Evolutionary conservation across 2,113 vertebrate genomes (phyloP).

Genomic region (Anser cygnoides): DNA sequence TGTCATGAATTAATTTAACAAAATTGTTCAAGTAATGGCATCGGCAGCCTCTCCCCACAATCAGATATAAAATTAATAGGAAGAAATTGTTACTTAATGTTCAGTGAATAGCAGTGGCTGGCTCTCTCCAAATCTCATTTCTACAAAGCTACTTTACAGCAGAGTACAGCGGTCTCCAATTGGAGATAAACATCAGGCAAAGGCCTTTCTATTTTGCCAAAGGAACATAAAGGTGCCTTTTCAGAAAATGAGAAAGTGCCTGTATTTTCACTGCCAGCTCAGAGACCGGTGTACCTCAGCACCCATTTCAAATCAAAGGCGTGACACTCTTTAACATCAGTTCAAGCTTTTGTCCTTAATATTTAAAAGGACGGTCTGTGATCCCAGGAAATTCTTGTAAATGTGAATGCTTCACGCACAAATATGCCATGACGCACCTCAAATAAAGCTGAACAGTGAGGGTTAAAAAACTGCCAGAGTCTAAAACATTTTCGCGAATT

Average conservation of each 20-base stretch:
- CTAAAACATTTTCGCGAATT: background rate
- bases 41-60: background rate
- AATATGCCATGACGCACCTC: fast-evolving
- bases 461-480: background rate
- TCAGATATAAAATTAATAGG: background rate
- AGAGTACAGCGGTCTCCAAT: background rate
- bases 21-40: background rate
- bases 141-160: background rate
- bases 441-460: background rate
- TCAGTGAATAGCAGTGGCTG: background rate
- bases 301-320: background rate
- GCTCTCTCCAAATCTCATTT: background rate
- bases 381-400: fast-evolving
- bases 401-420: fast-evolving
- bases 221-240: background rate
- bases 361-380: background rate
- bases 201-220: background rate
- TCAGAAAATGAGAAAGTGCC: background rate
- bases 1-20: background rate
- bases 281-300: background rate
- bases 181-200: background rate
- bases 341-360: fast-evolving
- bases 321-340: fast-evolving
- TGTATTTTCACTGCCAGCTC: background rate
- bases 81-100: background rate